Evolutionary conservation across 2,888 invertebrate genomes (phyloP).

Genomic region (Pandemis cinnamomeana): DNA sequence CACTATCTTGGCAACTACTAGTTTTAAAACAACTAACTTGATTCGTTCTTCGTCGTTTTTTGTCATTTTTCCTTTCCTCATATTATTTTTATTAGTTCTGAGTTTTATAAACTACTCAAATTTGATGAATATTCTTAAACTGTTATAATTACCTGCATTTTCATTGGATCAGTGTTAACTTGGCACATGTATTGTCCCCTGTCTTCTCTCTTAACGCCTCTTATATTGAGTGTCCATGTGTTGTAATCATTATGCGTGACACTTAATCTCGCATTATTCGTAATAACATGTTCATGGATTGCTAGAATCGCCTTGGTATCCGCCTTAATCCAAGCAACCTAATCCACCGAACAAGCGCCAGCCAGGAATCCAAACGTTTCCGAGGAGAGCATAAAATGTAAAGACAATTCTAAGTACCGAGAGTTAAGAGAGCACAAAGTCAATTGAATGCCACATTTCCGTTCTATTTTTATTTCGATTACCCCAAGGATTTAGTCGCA

Average conservation of each 20-base stretch:
- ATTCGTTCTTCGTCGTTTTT: no score
- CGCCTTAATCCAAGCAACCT: constrained; percentile 98
- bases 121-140: neutral
- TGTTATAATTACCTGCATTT: constrained; percentile 90
- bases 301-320: constrained; percentile 97
- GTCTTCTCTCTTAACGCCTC: constrained; percentile 93
- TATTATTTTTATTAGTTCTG: no score
- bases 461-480: constrained; percentile 54
- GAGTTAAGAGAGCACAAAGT: constrained; percentile 6
- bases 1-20: no score
- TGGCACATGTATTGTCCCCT: constrained; percentile 97
- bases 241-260: constrained; percentile 97
- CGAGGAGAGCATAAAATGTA: constrained; percentile 43
- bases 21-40: no score
- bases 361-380: constrained; percentile 32
- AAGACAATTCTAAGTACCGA: constrained; percentile 26
- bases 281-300: constrained; percentile 97
- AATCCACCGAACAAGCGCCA: constrained; percentile 50
- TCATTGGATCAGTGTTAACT: constrained; percentile 97
- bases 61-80: no score
- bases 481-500: constrained; percentile 50
- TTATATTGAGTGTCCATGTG: constrained; percentile 96
- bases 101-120: neutral
- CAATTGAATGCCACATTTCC: constrained; percentile 56
- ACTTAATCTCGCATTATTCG: constrained; percentile 94